These are phyloP conservation scores for Eleginops maclovinus DNA, from an alignment of 2,113 vertebrate genomes.

Conservation along the genomic window DNA sequence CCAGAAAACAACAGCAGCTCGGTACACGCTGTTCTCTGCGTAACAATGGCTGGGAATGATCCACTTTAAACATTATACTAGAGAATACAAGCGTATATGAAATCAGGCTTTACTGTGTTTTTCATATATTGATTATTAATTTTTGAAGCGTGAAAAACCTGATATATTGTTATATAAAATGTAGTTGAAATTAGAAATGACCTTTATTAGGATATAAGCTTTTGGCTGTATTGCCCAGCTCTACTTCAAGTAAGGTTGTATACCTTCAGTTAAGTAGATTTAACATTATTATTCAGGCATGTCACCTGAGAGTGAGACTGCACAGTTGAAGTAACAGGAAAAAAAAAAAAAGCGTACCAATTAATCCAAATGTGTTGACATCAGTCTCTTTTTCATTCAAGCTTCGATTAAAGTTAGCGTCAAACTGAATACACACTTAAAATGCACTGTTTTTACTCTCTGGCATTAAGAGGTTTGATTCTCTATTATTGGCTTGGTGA, in stretches of 20 bases:
- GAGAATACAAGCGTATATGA: too few species aligned
- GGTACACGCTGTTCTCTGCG: background rate
- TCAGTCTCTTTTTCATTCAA: background rate
- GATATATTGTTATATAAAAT: too few species aligned
- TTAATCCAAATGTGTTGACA: constrained; percentile 15
- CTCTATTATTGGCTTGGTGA: background rate
- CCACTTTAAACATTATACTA: background rate
- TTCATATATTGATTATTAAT: too few species aligned
- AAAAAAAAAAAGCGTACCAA: background rate
- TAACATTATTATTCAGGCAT: background rate
- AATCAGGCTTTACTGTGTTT: too few species aligned
- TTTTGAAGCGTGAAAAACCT: too few species aligned
- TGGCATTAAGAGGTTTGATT: constrained; percentile 4
- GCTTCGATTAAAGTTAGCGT: background rate
- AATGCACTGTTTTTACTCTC: background rate
- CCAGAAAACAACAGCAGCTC: background rate
- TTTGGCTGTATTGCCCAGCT: too few species aligned
- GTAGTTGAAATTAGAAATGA: too few species aligned
- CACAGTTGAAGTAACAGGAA: background rate
- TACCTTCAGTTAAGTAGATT: background rate
- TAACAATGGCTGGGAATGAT: background rate
- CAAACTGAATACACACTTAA: background rate
- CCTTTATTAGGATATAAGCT: too few species aligned
- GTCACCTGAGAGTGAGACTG: background rate
- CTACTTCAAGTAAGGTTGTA: background rate